Base-by-base conservation (phyloP, 92 coral and sea anemone genomes). In the Paragorgia papillata region DNA sequence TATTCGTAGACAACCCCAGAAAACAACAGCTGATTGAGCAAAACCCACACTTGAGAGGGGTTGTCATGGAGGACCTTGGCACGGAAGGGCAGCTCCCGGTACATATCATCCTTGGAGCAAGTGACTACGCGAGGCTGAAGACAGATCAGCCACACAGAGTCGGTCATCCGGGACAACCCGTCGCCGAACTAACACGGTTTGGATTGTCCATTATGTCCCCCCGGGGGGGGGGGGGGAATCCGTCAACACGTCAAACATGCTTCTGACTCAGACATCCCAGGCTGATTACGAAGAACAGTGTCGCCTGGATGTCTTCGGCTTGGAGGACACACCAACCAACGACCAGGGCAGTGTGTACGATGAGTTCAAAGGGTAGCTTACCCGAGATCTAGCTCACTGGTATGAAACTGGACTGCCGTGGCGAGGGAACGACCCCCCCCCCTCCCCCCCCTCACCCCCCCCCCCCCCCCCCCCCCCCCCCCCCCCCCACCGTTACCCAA, bases 71-170 rank as follows among this genome's bases (percentile, higher is more conserved):
- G 12, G 85, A 76, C 54, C 68, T 62, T 1, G 85, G 82, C 57
- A 56, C 39, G 24, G 77, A 85, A 31, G 39, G 28, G 0, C 85
- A 81, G 60, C 60, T 85, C 17, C 89, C 87, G 56, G 69, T 81
- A 22, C 89, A 85, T 9, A 48, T 85, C n/a, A 81, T 88, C 40
- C 89, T 88, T 18, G 83, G 87, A n/a, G 78, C 92, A 9, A 82
- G 92, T 39, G 85, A 85, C 51, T 88, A 60, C 80, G 75, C 89
- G 13, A 77, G 48, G 53, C 69, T 83, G 28, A 83, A 87, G 77
- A 87, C 88, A n/a, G 81, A 74, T 54, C 73, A 68, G 14, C 41
- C 39, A 26, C 88, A 85, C 4, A 63, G 34, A 51, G 48, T 66
- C 12, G 85, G 88, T 9, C 49, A 73, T 18, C 88, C 85, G 0